Base-by-base conservation (phyloP, 2,797 vertebrate genomes). In the Rhinoraja longicauda region DNA sequence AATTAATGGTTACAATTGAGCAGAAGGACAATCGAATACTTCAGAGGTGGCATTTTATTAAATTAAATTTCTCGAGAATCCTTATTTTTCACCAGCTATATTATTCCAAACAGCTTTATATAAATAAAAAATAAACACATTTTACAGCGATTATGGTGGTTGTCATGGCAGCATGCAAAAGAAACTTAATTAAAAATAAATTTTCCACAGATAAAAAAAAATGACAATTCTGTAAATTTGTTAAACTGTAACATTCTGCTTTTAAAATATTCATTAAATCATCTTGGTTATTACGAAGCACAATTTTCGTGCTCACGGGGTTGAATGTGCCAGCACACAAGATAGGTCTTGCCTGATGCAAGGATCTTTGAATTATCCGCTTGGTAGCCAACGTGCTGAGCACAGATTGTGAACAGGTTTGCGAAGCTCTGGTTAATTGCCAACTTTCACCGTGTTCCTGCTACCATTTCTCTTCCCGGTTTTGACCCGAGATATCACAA, bases 11-110 rank as follows among this genome's bases (percentile, higher is more conserved):
- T 36, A 0, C 32, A 9, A 88, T 36, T 59, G 19, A 67, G n/a
- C 59, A 21, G n/a, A 86, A 62, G 5, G 6, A 62, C 1, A 88
- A 88, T 7, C n/a, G 19, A 88, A 84, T 81, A 84, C 84, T 4
- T 88, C n/a, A 36, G 59, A 88, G 59, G n/a, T 88, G 84, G 59
- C 84, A 88, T 24, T 32, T 88, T 88, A 88, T 88, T 88, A 36
- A 64, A 64, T 88, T 36, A 36, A 67, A 88, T 15, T 84, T 59
- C 62, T 64, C 17, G 29, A 88, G 15, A 36, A 64, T 64, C 59
- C 84, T 19, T 19, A 59, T 64, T 24, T 57, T 88, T 19, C 9
- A 1, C 29, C 59, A 88, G 12, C 59, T 88, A 62, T n/a, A 32
- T 86, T 64, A 64, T 64, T 88, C 29, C 57, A 88, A 88, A 36